Base-by-base conservation (phyloP, 2,797 vertebrate genomes). In the Premnoplex brunnescens region DNA sequence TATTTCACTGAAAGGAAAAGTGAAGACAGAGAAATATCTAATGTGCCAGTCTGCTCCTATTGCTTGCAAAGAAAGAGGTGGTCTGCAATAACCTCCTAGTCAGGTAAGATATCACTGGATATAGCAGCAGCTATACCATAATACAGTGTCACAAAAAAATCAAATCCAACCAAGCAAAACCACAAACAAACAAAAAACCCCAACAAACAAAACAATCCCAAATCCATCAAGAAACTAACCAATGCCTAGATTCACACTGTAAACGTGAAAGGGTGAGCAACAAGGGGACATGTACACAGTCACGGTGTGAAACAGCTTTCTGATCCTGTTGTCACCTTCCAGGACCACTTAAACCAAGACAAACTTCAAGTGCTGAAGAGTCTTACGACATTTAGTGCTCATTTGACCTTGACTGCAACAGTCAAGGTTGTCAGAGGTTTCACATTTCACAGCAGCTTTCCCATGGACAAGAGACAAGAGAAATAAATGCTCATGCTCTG, bases 331-430 rank as follows among this genome's bases (percentile, higher is more conserved):
- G 85, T 96, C 93, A 84, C 89, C 54, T 88, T 77, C 48, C 34
- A 86, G 72, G 88, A 59, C 26, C 1, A 2, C 74, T 94, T 81
- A 94, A 54, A 77, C 44, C 26, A 64, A 89, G 74, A 81, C 58
- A 86, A 95, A 48, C 28, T 91, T 92, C 37, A 26, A 0, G 1
- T 3, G 49, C 80, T 66, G 63, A 81, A 83, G 46, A 77, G 34
- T 59, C 37, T 75, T 63, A 75, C 54, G 66, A 28, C 46, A 85
- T 55, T 94, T 95, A 89, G 81, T 85, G 77, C 43, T 80, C 30
- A 66, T 67, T 58, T 97, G 96, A 96, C 95, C 96, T 97, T 95
- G 88, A 85, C 80, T 76, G 52, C 52, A 74, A 76, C 52, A 97
- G 62, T 92, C 92, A 95, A 95, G 88, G 89, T 68, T 95, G 88